A percentile compares a stretch with the other conserved stretches of the same genome.
Evolutionary conservation across 37 sponge, comb jelly and placozoan species (phyloP).

Genomic region (Eunapius fragilis): DNA sequence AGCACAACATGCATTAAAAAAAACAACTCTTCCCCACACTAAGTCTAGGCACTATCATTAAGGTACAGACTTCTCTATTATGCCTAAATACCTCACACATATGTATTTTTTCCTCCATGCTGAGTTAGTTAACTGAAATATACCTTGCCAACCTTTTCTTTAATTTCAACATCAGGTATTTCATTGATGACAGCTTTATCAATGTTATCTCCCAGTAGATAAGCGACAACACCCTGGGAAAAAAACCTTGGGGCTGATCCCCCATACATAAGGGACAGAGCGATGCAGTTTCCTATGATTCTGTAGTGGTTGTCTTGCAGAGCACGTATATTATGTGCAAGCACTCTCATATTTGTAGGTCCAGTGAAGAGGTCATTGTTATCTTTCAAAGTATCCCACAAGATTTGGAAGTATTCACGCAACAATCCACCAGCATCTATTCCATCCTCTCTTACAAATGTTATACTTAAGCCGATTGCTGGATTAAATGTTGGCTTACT

Average conservation of each 20-base stretch:
- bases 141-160: neutral
- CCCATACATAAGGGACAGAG: constrained; percentile 8
- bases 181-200: neutral
- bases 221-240: neutral
- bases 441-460: neutral
- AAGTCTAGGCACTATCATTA: neutral
- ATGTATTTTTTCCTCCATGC: too few relatives aligned
- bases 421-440: neutral
- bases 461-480: neutral
- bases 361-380: too few relatives aligned
- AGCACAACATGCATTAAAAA: neutral
- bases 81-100: too few relatives aligned
- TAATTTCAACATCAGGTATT: neutral
- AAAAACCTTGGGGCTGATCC: constrained; percentile 25
- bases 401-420: neutral
- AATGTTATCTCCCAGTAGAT: neutral
- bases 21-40: neutral
- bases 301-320: too few relatives aligned
- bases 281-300: too few relatives aligned
- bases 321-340: too few relatives aligned
- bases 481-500: neutral
- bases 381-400: neutral
- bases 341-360: too few relatives aligned
- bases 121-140: neutral
- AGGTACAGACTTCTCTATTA: too few relatives aligned